Evolutionary conservation across 2,113 vertebrate genomes (phyloP).

Genomic region (Pampusana beccarii): DNA sequence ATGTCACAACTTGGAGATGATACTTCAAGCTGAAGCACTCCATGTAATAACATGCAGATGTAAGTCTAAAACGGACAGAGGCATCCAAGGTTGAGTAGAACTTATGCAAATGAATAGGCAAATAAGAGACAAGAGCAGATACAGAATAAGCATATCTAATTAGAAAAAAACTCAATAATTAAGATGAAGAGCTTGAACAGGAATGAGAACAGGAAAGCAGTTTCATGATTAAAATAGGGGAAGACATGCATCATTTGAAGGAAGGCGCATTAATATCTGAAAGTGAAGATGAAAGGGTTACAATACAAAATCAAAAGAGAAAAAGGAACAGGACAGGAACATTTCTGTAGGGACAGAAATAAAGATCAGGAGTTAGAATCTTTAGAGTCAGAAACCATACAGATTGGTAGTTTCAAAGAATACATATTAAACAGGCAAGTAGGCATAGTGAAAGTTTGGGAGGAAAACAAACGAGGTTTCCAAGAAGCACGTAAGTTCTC

Average conservation of each 20-base stretch:
- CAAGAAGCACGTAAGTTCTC: not conserved
- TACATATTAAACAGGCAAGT: not conserved
- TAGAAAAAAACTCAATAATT: not conserved
- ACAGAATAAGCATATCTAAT: not conserved
- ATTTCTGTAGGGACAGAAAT: not conserved
- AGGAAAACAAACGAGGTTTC: not conserved
- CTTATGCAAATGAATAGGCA: not conserved
- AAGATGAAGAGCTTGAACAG: not conserved
- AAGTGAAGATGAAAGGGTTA: not conserved
- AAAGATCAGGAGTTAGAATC: not conserved
- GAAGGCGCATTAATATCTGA: not conserved
- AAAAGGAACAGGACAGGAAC: not conserved
- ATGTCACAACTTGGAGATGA: not conserved
- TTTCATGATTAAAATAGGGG: not conserved
- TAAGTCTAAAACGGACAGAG: not conserved
- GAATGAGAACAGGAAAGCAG: not conserved
- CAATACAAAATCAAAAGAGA: not conserved
- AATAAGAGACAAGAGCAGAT: not conserved
- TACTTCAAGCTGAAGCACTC: not conserved
- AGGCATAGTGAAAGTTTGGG: not conserved
- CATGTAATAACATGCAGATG: not conserved
- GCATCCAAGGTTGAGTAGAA: not conserved
- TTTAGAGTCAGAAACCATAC: not conserved
- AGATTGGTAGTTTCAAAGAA: not conserved
- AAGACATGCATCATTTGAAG: not conserved